Conservation (phyloP, 2,797 vertebrate species). For the Crenichthys baileyi region DNA sequence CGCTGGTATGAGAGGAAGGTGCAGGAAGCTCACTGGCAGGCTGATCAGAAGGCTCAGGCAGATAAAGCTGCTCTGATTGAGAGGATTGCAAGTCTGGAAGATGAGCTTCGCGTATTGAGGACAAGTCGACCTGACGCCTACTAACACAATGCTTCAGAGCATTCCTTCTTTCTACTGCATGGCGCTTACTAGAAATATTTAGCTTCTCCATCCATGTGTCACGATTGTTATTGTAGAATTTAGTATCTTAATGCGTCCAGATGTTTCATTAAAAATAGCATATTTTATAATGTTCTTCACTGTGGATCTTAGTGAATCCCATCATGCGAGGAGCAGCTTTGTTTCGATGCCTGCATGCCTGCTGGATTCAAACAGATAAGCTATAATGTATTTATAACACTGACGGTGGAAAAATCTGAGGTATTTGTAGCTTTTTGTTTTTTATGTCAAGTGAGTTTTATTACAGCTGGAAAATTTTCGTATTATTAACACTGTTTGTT, state of each 20-base stretch:
- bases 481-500: neutral
- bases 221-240: neutral
- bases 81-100: conserved; percentile 88
- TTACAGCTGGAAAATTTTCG: neutral
- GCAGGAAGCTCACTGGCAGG: conserved; percentile 89
- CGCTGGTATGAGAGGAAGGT: conserved; percentile 97
- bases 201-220: neutral
- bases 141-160: conserved; percentile 58
- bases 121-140: conserved; percentile 84
- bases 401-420: neutral
- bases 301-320: neutral
- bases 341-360: neutral
- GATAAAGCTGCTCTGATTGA: conserved; percentile 87
- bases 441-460: neutral
- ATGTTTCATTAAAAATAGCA: neutral
- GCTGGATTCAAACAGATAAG: neutral
- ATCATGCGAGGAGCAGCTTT: neutral
- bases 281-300: neutral
- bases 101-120: conserved; percentile 88
- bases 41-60: conserved; percentile 86
- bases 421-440: neutral
- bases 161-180: neutral
- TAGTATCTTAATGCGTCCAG: neutral
- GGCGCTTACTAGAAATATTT: neutral
- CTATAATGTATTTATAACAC: conserved; percentile 6